Conservation (phyloP, 2,113 vertebrate species). For the Dryoscopus gambensis region DNA sequence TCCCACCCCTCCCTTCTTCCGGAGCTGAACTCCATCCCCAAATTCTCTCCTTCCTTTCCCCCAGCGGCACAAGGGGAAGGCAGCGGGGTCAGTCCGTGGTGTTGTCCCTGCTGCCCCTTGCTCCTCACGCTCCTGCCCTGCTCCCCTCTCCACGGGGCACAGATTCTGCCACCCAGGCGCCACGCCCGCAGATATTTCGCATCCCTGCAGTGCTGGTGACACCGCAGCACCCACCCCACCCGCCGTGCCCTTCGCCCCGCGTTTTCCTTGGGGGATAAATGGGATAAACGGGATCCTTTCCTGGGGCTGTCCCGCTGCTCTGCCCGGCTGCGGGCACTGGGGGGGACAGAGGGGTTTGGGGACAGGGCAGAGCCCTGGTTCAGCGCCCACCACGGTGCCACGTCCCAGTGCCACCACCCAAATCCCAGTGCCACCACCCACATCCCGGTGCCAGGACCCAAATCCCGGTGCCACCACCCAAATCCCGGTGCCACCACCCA, state of each 20-base stretch:
- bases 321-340: background rate
- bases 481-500: too few species aligned
- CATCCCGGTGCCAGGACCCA: background rate
- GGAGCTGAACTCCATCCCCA: background rate
- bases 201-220: too few species aligned
- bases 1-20: background rate
- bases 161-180: background rate
- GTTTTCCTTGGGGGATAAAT: too few species aligned
- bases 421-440: background rate
- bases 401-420: too few species aligned
- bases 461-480: accelerated
- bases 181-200: background rate
- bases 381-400: background rate
- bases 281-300: background rate
- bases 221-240: too few species aligned
- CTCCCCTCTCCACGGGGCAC: background rate
- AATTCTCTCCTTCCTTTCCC: too few species aligned
- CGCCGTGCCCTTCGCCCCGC: background rate
- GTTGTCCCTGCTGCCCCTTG: background rate
- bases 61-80: background rate
- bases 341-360: background rate
- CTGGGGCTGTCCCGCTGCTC: background rate
- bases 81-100: background rate
- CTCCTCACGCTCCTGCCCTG: background rate
- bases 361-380: background rate